Evolutionary conservation across 2,797 vertebrate genomes (phyloP).

Genomic region (Sardinella longiceps): DNA sequence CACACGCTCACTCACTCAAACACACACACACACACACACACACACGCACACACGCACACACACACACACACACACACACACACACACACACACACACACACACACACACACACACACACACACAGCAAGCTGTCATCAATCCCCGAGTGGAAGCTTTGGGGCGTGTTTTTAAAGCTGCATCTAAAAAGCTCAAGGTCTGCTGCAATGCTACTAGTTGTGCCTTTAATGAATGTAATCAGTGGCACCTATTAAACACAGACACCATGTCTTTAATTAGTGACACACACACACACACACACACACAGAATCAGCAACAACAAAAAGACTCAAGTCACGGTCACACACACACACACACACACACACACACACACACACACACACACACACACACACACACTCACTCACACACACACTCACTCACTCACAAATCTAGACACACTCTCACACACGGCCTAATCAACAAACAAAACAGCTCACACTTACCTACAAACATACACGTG

Average conservation of each 20-base stretch:
- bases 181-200: not conserved
- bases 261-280: not conserved
- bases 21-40: not conserved
- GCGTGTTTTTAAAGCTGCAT: too few relatives aligned
- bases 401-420: not conserved
- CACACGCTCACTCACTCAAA: too few relatives aligned
- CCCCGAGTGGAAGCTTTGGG: too few relatives aligned
- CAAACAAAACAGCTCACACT: conserved; percentile 17
- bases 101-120: not conserved
- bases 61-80: not conserved
- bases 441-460: conserved; percentile 10
- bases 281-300: not conserved
- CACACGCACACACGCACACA: not conserved
- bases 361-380: not conserved
- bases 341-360: too few relatives aligned
- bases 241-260: not conserved
- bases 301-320: too few relatives aligned
- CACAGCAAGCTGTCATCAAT: not conserved
- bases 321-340: too few relatives aligned
- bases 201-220: not conserved
- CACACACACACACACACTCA: not conserved
- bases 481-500: not conserved
- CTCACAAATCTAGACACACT: not conserved
- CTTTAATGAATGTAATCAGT: not conserved
- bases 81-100: not conserved